Evolutionary conservation across 1,140 invertebrate genomes (phyloP).

Genomic region (Sinonovacula constricta): DNA sequence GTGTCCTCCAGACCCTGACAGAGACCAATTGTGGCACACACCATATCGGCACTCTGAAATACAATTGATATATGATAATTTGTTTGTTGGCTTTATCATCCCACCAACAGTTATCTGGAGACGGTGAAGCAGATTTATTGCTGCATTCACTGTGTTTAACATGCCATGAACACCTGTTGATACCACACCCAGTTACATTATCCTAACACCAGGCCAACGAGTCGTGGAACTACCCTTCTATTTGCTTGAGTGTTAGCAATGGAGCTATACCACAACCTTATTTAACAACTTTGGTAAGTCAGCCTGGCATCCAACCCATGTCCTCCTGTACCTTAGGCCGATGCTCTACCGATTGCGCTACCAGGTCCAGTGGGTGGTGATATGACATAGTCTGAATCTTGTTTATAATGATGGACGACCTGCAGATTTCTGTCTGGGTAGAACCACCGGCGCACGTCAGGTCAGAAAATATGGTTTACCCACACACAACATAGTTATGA

Average conservation of each 20-base stretch:
- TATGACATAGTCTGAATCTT: no score
- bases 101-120: neutral
- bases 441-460: no score
- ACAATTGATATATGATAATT: neutral
- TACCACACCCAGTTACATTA: neutral
- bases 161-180: neutral
- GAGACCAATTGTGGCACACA: conserved; percentile 33
- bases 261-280: neutral
- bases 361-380: no score
- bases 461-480: no score
- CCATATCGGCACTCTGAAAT: conserved; percentile 45
- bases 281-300: neutral
- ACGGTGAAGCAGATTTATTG: neutral
- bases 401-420: no score
- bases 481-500: no score
- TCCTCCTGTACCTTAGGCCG: neutral
- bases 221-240: neutral
- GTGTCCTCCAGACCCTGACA: conserved; percentile 45
- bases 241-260: neutral
- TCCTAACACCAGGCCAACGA: neutral
- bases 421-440: no score
- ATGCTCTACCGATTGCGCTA: no score
- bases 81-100: neutral
- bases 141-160: neutral
- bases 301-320: neutral